These are phyloP conservation scores for Hydroisotoma schaefferi DNA, from an alignment of 2,888 invertebrate species.

Conservation along the genomic window DNA sequence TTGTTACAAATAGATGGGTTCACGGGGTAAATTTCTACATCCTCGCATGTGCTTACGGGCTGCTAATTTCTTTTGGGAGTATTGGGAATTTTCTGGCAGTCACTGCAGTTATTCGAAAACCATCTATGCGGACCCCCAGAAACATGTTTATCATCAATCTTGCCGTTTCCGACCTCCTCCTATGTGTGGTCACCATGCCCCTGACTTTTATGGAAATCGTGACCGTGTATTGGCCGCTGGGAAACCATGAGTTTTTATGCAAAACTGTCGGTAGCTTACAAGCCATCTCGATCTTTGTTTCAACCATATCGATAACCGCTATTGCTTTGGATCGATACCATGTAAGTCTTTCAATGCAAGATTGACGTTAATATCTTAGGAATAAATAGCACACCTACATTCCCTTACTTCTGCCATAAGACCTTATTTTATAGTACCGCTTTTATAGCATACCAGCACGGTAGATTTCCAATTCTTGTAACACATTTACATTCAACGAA, in stretches of 20 bases:
- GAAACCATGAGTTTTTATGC: conserved; percentile 71
- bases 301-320: conserved; percentile 88
- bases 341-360: no score
- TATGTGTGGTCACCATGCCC: conserved; percentile 87
- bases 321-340: conserved; percentile 82
- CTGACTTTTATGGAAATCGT: conserved; percentile 81
- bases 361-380: no score
- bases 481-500: no score
- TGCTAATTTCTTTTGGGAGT: conserved; percentile 75
- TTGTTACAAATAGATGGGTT: conserved; percentile 62
- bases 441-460: no score
- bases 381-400: no score
- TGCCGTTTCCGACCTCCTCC: conserved; percentile 59
- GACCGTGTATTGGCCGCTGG: conserved; percentile 81
- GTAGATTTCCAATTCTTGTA: no score
- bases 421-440: no score
- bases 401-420: no score
- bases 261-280: conserved; percentile 82
- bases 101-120: conserved; percentile 70
- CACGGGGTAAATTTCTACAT: conserved; percentile 66
- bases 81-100: conserved; percentile 84
- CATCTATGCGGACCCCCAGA: conserved; percentile 85
- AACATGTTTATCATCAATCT: conserved; percentile 90
- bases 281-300: conserved; percentile 87
- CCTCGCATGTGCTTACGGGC: conserved; percentile 67